A percentile compares a stretch with the other conserved stretches of the same genome.
Conservation (phyloP, 2,888 invertebrate species). For the Drosophila siamana region DNA sequence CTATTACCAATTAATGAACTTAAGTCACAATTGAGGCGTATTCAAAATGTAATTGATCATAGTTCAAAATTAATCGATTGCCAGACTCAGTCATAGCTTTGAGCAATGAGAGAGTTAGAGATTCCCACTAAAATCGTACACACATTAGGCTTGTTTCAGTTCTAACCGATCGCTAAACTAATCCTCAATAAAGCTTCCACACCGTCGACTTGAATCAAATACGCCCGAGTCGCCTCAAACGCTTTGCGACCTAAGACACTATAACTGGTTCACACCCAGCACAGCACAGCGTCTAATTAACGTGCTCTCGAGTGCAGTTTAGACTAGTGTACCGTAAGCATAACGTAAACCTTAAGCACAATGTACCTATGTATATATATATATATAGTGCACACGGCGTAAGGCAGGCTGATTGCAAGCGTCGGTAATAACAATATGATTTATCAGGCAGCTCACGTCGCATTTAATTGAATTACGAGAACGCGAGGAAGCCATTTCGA, state of each 20-base stretch:
- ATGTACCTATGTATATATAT: too few species aligned
- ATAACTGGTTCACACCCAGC: not conserved
- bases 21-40: too few species aligned
- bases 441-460: conserved; percentile 46
- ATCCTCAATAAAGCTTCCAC: not conserved
- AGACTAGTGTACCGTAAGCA: conserved; percentile 6
- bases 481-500: conserved; percentile 38
- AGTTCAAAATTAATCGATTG: too few species aligned
- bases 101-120: too few species aligned
- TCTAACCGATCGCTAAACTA: not conserved
- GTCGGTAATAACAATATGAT: conserved; percentile 38
- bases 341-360: not conserved
- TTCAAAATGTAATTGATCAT: too few species aligned
- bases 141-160: too few species aligned
- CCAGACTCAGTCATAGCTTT: too few species aligned
- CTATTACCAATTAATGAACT: too few species aligned
- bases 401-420: conserved; percentile 11
- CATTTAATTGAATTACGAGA: conserved; percentile 57
- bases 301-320: conserved; percentile 8
- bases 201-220: not conserved
- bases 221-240: not conserved
- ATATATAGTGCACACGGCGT: not conserved
- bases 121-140: too few species aligned
- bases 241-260: not conserved
- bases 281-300: conserved; percentile 13